Evolutionary conservation across 2,113 vertebrate species (phyloP), one percentile per base, ranked within the genome.

Genomic region (Crocuta crocuta): DNA sequence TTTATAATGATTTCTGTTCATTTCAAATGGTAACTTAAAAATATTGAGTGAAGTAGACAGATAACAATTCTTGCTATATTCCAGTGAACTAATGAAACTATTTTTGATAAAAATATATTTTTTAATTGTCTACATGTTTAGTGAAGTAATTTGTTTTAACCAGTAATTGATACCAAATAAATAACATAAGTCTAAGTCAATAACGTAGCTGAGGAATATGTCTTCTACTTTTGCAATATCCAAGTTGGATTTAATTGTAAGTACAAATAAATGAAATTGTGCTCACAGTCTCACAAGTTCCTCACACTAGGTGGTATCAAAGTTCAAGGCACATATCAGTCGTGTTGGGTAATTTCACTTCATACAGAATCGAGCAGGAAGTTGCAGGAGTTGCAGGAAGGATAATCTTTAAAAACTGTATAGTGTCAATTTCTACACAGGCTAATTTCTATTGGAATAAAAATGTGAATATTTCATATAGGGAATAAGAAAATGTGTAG

Each of bases 1-100:
- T 95, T 94, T 97, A 79, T 73, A 87, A n/a, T 79, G 24, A 31
- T 31, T 94, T 96, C 90, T 76, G 28, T 89, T 89, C 31, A 58
- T 91, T 86, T 83, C 35, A 83, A 91, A 76, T 63, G 65, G 4
- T 16, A 50, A 71, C 33, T 94, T 66, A 70, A 86, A 89, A 97
- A 65, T 68, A 84, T 26, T 73, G 28, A 80, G 31, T 80, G 24
- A 55, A 68, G 7, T 94, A 96, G 73, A 80, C 95, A 95, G 89
- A 87, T 81, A 24, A 7, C 21, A 61, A 0, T 68, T 80, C 48
- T 85, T 94, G 39, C 39, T 89, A 1, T 92, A 74, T 74, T 94
- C 28, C 55, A 97, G 0, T 61, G 33, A 89, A 80, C 50, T 91
- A 7, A 7, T 92, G 26, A 61, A 90, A 84, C 55, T 63, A 86